Conservation (phyloP, 1,140 invertebrate genomes). For the Drosophila ambigua region DNA sequence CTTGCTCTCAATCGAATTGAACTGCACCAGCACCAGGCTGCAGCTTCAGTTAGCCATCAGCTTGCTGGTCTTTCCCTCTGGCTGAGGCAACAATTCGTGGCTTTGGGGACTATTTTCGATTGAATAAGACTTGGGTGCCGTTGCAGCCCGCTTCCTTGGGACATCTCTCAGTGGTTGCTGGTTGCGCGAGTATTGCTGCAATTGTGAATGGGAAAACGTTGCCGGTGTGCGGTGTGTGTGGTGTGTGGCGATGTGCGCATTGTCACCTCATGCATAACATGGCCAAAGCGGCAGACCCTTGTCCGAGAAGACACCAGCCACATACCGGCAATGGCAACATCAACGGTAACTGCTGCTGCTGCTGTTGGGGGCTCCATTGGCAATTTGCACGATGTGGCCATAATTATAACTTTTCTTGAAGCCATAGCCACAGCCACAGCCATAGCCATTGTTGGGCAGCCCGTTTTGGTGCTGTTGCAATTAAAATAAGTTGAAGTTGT, state of each 20-base stretch:
- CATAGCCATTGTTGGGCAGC: constrained; percentile 40
- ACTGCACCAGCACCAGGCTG: no score
- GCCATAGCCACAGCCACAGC: constrained; percentile 6
- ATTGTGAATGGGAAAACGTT: constrained; percentile 24
- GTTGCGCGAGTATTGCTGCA: not conserved
- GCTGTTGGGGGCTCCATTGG: not conserved
- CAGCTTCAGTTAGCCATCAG: no score
- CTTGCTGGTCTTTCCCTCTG: no score
- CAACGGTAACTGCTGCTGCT: no score
- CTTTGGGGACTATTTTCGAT: no score
- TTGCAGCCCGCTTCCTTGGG: no score
- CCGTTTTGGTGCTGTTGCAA: constrained; percentile 67
- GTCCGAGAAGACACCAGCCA: constrained; percentile 3
- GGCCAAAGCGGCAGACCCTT: constrained; percentile 44
- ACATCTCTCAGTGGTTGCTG: not conserved
- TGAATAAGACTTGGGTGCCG: no score
- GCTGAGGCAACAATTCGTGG: no score
- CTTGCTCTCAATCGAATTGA: no score
- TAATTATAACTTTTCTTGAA: constrained; percentile 74
- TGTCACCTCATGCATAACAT: constrained; percentile 70
- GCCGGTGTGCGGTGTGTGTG: constrained; percentile 14
- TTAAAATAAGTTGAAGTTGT: constrained; percentile 82
- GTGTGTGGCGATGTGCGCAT: constrained; percentile 44
- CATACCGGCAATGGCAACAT: constrained; percentile 1
- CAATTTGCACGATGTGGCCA: constrained; percentile 45